These are phyloP conservation scores for Mormyrus hasselquistii DNA, from an alignment of 2,797 vertebrate genomes.

Conservation along the genomic window DNA sequence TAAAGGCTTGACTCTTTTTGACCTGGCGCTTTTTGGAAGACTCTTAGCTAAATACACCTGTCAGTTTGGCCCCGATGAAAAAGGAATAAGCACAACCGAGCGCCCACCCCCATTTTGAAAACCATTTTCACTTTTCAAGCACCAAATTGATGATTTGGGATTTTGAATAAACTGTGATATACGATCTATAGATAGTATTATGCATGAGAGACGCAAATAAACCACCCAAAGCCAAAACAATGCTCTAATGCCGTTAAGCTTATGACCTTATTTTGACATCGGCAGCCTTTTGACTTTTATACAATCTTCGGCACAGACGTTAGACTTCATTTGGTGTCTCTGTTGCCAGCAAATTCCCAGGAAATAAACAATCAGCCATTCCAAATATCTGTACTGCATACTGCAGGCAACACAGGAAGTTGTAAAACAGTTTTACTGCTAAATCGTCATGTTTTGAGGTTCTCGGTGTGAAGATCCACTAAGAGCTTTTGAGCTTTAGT, in stretches of 20 bases:
- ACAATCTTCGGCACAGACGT: neutral
- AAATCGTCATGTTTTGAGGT: slow-evolving; percentile 50
- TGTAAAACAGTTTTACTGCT: slow-evolving; percentile 39
- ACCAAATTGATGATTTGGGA: neutral
- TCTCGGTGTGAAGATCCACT: slow-evolving; percentile 25
- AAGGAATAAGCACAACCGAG: neutral
- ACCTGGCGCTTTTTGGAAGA: neutral
- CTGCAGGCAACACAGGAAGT: slow-evolving; percentile 55
- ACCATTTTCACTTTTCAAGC: neutral
- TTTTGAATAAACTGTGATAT: neutral
- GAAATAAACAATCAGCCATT: slow-evolving; percentile 30
- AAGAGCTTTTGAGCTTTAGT: slow-evolving; percentile 42
- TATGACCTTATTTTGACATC: neutral
- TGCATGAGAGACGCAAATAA: neutral
- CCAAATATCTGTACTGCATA: slow-evolving; percentile 45
- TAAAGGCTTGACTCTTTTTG: neutral
- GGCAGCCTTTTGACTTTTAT: neutral
- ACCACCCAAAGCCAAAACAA: neutral
- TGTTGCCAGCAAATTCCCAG: neutral
- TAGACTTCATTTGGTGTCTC: neutral
- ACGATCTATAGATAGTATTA: neutral
- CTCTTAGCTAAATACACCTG: neutral
- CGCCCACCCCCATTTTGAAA: neutral
- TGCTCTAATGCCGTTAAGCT: neutral
- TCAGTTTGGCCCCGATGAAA: neutral